Evolutionary conservation across 2,113 vertebrate genomes (phyloP), one percentile per base, ranked within the genome.

Genomic region (Scalopus aquaticus): DNA sequence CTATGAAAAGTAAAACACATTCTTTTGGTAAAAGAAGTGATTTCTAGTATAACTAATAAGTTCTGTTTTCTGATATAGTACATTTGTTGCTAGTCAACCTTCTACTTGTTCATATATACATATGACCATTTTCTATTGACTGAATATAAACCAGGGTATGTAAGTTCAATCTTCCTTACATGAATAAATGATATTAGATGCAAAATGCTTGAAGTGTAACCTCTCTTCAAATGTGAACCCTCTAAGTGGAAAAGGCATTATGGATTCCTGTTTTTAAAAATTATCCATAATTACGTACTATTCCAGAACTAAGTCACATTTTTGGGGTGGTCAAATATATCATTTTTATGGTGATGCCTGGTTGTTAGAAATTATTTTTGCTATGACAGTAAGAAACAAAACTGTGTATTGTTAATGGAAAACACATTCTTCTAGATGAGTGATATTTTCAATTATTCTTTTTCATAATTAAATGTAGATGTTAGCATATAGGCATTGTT

Each of bases 401-500:
- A 74, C 69, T 91, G 24, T 72, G 32, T 91, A n/a, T 67, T 81
- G 72, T 46, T 93, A 83, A 79, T 79, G 70, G 37, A 87, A 93
- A 86, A 91, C 49, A 85, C 54, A 32, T 62, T 81, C 37, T 85
- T 62, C 65, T 86, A 64, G 49, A 51, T 2, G 11, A 94, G 35
- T 37, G 60, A 60, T 82, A 90, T 65, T 96, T 94, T 82, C 44
- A 85, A 13, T 91, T 88, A 67, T 81, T 81, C 49, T 64, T 95
- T 79, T 92, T 32, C 46, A 56, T 92, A 69, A 73, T 88, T 90
- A 58, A 92, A 90, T 70, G 6, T 88, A 76, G 54, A 78, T 85
- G 85, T 94, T 42, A 80, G 19, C 65, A 76, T 58, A 20, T n/a
- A 88, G 62, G 26, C 69, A 42, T 17, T 88, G 49, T 32, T 70